Evolutionary conservation across 2,888 invertebrate species (phyloP).

Genomic region (Platycheirus albimanus): DNA sequence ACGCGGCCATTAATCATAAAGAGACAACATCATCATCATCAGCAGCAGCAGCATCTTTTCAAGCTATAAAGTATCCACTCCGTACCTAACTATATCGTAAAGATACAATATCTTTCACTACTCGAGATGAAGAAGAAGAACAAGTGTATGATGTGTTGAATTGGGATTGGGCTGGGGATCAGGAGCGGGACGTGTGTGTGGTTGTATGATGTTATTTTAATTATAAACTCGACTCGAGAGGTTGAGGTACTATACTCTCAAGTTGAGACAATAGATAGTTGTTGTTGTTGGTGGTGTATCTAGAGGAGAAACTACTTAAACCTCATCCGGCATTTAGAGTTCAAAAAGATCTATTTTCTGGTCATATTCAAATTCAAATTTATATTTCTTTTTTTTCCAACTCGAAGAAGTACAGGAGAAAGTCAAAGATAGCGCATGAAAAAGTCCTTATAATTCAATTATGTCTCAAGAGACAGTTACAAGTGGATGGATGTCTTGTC

Average conservation of each 20-base stretch:
- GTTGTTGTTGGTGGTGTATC: not conserved
- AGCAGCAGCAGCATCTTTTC: slow-evolving; percentile 1
- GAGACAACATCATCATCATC: slow-evolving; percentile 43
- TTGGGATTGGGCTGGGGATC: not conserved
- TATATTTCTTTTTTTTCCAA: not conserved
- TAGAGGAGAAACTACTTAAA: slow-evolving; percentile 35
- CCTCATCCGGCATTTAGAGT: slow-evolving; percentile 45
- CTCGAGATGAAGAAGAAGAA: not conserved
- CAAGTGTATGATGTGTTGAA: not conserved
- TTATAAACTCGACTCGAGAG: slow-evolving; percentile 41
- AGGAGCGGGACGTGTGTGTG: not conserved
- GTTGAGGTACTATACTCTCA: slow-evolving; percentile 42
- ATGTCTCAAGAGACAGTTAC: slow-evolving; percentile 39
- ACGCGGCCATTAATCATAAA: slow-evolving; percentile 61
- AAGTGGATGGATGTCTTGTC: slow-evolving; percentile 25
- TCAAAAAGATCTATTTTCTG: slow-evolving; percentile 28
- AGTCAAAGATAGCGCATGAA: not conserved
- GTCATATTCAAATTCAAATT: slow-evolving; percentile 16
- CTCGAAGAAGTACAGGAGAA: not conserved
- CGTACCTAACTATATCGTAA: not conserved
- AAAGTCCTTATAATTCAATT: slow-evolving; percentile 62
- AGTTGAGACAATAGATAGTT: slow-evolving; percentile 58
- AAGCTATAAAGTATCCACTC: not conserved
- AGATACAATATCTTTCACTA: slow-evolving; percentile 25
- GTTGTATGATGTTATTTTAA: slow-evolving; percentile 46